Evolutionary conservation across 2,888 invertebrate genomes (phyloP), one percentile per base, ranked within the genome.

Genomic region (Protonemura montana): DNA sequence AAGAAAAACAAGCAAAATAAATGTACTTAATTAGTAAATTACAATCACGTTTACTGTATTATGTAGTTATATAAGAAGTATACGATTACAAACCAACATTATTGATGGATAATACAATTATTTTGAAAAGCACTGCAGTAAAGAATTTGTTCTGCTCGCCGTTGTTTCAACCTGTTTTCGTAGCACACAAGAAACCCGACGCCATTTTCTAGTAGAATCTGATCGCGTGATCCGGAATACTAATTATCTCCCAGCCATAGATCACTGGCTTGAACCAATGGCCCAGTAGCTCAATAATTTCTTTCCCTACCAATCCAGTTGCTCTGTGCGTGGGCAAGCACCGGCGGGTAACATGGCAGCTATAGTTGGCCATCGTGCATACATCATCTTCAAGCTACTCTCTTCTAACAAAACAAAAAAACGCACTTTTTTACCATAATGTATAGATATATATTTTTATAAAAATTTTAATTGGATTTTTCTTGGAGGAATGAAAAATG

Each of bases 381-480:
- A 59, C 13, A 59, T 59, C 59, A 59, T 59, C 59, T 59, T 21
- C 59, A 59, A 16, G 59, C 59, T 59, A 59, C 59, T 59, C 59
- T 59, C 59, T 10, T 21, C 7, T 59, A 16, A 59, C 59, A 10
- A 59, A n/a, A n/a, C n/a, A n/a, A n/a, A n/a, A 35, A 35, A 35
- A 59, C 59, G 6, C 21, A 21, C 21, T 59, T 59, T n/a, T 59
- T 59, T 59, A 21, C 21, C 13, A 59, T 59, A 59, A 35, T 10
- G 35, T 35, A 10, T 35, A 35, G 35, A 35, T 35, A 35, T 59
- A 59, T 59, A 21, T 59, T 59, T 21, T 10, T 59, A 59, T 59
- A 59, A 59, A 59, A 59, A 59, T 59, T 59, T 59, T 59, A 59
- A 59, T 59, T 59, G 59, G 59, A 59, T 59, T 59, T 59, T 59